Percentiles rank a stretch among this genome's conserved stretches.
Evolutionary conservation across 2,797 vertebrate genomes (phyloP).

Genomic region (Poecilia picta): DNA sequence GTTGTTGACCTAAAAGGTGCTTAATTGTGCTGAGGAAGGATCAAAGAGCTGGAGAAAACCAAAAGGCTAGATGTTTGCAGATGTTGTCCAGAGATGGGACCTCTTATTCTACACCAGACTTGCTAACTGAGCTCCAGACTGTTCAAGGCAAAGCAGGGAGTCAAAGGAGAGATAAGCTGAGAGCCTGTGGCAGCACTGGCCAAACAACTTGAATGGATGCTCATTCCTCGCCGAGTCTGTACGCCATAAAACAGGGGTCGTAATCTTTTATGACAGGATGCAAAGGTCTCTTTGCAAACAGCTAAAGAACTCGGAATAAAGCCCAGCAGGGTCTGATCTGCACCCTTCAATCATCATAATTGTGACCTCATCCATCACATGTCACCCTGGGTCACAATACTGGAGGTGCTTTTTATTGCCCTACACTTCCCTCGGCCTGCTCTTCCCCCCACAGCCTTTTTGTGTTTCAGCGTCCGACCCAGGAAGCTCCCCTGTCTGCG

Average conservation of each 20-base stretch:
- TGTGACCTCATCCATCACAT: constrained; percentile 90
- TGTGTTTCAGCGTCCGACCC: constrained; percentile 84
- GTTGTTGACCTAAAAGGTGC: constrained; percentile 45
- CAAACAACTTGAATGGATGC: constrained; percentile 89
- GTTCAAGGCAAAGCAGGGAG: constrained; percentile 80
- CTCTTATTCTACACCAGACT: constrained; percentile 70
- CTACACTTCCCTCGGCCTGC: constrained; percentile 82
- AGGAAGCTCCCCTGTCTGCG: constrained; percentile 83
- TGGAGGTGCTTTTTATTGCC: constrained; percentile 88
- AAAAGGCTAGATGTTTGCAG: constrained; percentile 74
- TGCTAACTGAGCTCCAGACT: constrained; percentile 76
- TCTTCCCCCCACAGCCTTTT: constrained; percentile 84
- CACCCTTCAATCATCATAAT: constrained; percentile 87
- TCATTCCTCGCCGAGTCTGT: constrained; percentile 86
- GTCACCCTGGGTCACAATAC: constrained; percentile 87
- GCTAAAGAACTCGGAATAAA: constrained; percentile 88
- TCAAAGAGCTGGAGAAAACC: constrained; percentile 70
- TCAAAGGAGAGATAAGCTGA: constrained; percentile 84
- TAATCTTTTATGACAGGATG: constrained; percentile 99
- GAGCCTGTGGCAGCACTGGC: constrained; percentile 85
- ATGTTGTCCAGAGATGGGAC: constrained; percentile 77
- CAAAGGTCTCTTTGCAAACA: constrained; percentile 92
- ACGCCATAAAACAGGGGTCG: constrained; percentile 91
- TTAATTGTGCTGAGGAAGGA: constrained; percentile 46
- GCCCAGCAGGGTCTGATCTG: constrained; percentile 91